phyloP scores from a whole-genome alignment of 2,113 vertebrate species.

The Brienomyrus brachyistius region DNA sequence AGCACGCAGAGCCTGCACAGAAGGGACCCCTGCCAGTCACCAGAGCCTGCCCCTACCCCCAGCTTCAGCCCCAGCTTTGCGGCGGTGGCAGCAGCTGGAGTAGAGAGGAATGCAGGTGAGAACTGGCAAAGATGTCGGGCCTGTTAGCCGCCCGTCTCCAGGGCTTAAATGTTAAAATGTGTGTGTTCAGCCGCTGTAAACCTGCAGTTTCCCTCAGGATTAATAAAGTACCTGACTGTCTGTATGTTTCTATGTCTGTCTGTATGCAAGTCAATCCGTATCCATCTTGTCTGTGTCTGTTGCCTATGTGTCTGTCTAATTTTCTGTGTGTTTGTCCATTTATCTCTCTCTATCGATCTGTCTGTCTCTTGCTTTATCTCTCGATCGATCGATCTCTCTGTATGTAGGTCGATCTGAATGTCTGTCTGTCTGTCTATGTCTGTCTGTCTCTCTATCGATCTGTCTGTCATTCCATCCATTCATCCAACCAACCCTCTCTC shows the following conservation, averaged over 20 bases:
- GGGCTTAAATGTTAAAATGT: neutral
- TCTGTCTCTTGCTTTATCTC: neutral
- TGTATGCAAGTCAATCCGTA: neutral
- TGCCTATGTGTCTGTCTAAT: neutral
- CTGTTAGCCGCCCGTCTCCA: neutral
- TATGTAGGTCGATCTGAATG: neutral
- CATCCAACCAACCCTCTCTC: neutral
- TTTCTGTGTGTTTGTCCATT: neutral
- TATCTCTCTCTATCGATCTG: neutral
- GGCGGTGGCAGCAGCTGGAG: slow-evolving; percentile 62
- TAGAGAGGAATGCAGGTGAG: slow-evolving; percentile 74
- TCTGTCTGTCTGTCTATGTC: neutral
- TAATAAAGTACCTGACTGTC: neutral
- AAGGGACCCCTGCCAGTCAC: slow-evolving; percentile 55
- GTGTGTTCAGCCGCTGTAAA: neutral
- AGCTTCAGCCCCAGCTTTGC: slow-evolving; percentile 68
- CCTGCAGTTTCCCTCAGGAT: neutral
- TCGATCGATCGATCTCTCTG: neutral
- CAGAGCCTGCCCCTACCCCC: slow-evolving; percentile 37
- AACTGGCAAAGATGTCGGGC: neutral
- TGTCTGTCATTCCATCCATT: neutral
- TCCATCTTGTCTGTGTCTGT: neutral
- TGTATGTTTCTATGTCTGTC: neutral
- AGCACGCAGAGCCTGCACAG: slow-evolving; percentile 53
- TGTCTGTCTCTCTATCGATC: neutral